Base-by-base conservation (phyloP, 1,140 invertebrate species). In the Dreissena polymorpha region DNA sequence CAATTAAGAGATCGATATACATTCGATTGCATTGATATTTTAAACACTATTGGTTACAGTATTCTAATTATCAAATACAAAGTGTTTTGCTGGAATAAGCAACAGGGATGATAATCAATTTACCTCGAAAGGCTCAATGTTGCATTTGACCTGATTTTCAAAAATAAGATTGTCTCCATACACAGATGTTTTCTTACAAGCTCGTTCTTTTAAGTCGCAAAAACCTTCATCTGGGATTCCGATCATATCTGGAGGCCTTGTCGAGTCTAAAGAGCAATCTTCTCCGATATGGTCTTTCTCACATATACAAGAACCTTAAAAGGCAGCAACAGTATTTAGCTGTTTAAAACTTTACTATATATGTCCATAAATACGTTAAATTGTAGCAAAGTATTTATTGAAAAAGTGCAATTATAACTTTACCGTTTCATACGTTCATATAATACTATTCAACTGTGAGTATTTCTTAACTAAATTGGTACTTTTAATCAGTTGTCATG, bases 151-250 rank as follows among this genome's bases (percentile, higher is more conserved):
- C 13, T 25, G 29, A 23, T 10, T 13, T 0, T 7, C 12, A 16
- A 10, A 14, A 8, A 63, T 27, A 10, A 63, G 39, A 64, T 75
- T 75, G 23, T 16, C 18, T 3, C 72, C 72, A 29, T 5, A 75
- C 12, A 75, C 72, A 25, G 72, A 75, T 27, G 72, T 75, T 63
- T 16, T 60, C 27, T 18, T 12, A 75, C 72, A 75, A 14, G 29
- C 18, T 25, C 72, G 25, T 51, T 64, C 14, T 51, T 25, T 51
- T 27, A 75, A 29, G 29, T 75, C 72, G 49, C 72, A 75, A 0
- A 25, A 18, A 8, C 72, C 72, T 7, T 63, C 18, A 18, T 75
- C 72, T 21, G 72, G 72, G 16, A 75, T 25, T n/a, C 72, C 72
- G 14, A 0, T 57, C 72, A 75, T 75, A 0, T 29, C n/a, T 16